Evolutionary conservation across 2,797 vertebrate genomes (phyloP).

Genomic region (Poeciliopsis gracilis): DNA sequence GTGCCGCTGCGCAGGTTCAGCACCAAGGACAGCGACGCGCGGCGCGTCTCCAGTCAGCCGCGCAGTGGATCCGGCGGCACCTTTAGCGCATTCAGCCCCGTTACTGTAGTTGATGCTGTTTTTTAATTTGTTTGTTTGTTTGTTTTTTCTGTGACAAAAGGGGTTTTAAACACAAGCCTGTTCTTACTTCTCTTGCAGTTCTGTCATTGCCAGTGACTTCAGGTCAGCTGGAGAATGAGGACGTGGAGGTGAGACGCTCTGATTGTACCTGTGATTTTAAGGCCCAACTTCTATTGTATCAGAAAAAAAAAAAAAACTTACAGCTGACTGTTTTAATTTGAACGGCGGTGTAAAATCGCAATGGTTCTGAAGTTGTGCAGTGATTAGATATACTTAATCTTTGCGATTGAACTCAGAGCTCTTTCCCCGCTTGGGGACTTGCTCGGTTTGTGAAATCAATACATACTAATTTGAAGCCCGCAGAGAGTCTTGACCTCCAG

Average conservation of each 20-base stretch:
- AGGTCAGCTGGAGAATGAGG: constrained; percentile 76
- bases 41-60: constrained; percentile 13
- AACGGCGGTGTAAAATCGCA: not conserved
- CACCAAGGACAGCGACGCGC: constrained; percentile 78
- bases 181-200: constrained; percentile 60
- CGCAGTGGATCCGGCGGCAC: constrained; percentile 33
- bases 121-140: too few species aligned
- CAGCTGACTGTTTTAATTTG: not conserved
- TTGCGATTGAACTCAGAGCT: constrained; percentile 22
- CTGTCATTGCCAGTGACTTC: constrained; percentile 76
- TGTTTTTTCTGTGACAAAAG: not conserved
- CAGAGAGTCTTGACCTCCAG: constrained; percentile 30
- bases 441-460: constrained; percentile 38
- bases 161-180: not conserved
- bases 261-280: not conserved
- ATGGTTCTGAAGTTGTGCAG: not conserved
- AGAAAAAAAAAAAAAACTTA: not conserved
- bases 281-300: not conserved
- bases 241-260: constrained; percentile 74
- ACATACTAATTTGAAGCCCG: constrained; percentile 26
- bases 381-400: constrained; percentile 18
- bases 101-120: not conserved
- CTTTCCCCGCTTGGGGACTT: not conserved
- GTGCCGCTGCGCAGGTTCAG: constrained; percentile 51
- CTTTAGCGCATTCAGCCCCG: constrained; percentile 32